Evolutionary conservation across 2,888 invertebrate genomes (phyloP), one percentile per base, ranked within the genome.

Genomic region (Drosophila anomalata): DNA sequence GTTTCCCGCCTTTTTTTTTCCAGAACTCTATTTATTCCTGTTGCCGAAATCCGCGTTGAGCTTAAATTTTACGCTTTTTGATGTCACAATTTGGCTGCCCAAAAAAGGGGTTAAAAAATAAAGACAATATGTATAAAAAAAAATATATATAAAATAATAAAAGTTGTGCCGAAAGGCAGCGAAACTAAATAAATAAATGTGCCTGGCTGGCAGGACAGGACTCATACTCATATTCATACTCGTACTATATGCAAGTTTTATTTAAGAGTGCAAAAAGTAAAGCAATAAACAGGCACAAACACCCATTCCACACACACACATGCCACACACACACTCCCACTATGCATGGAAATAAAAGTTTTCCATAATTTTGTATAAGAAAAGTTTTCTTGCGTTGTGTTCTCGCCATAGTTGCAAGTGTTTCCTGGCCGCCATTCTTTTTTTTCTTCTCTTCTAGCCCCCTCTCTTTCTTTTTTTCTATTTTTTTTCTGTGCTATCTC

Each of bases 341-440:
- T 83, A 87, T 87, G 81, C 81, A 80, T 78, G 87, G 76, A 87
- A 87, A 84, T 84, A 84, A 82, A 82, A 82, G 74, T 82, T 82
- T 82, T 87, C 73, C 87, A 82, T 82, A 82, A 82, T 87, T 87
- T 82, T 82, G 85, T 82, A 82, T 82, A 82, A 82, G 87, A 82
- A 82, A 87, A 82, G 87, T 82, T 82, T 82, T 82, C 63, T 65
- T 65, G 77, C 87, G 84, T 87, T 74, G 78, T 69, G 58, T 70
- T 55, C 62, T 51, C 85, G 78, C 78, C 85, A 80, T 78, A 80
- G 80, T 80, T 87, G 87, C 82, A 82, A 82, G 87, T 81, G 73
- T 78, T 81, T 79, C 86, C 83, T 84, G 84, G 76, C 77, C 74
- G 72, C 74, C 58, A 47, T 63, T 53, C 60, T 60, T 60, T 20